These are phyloP conservation scores for Pecten maximus DNA, from an alignment of 2,888 invertebrate genomes.

Conservation along the genomic window DNA sequence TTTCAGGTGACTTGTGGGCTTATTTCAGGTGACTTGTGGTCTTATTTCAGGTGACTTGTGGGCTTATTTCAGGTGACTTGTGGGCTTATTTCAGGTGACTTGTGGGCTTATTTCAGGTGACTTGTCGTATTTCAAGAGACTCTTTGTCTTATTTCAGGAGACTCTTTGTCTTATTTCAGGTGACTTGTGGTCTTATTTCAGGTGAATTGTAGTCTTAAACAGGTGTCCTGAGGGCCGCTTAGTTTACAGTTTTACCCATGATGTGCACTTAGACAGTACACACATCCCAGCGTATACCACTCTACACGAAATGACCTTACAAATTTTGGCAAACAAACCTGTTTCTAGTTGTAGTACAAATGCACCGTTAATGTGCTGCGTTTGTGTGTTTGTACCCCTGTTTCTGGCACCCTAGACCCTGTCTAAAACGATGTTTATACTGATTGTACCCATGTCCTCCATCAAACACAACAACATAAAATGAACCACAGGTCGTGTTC, in stretches of 20 bases:
- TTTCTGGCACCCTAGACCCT: not conserved
- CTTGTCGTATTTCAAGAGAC: too few species aligned
- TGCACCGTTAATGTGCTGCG: not conserved
- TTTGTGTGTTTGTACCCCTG: not conserved
- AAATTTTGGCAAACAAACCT: not conserved
- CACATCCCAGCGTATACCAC: not conserved
- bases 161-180: not conserved
- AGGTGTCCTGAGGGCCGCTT: too few species aligned
- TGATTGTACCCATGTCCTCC: not conserved
- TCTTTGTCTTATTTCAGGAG: not conserved
- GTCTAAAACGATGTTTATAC: not conserved
- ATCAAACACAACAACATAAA: not conserved
- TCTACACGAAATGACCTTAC: not conserved
- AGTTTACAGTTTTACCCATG: not conserved
- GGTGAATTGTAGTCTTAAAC: not conserved
- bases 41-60: too few species aligned
- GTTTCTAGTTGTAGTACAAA: slow-evolving; percentile 4
- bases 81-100: too few species aligned
- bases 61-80: too few species aligned
- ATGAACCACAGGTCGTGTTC: not conserved
- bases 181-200: not conserved
- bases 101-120: too few species aligned
- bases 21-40: too few species aligned
- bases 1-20: too few species aligned
- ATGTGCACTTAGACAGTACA: not conserved